Evolutionary conservation across 2,888 invertebrate species (phyloP).

Genomic region (Meiosimyza platycephala): DNA sequence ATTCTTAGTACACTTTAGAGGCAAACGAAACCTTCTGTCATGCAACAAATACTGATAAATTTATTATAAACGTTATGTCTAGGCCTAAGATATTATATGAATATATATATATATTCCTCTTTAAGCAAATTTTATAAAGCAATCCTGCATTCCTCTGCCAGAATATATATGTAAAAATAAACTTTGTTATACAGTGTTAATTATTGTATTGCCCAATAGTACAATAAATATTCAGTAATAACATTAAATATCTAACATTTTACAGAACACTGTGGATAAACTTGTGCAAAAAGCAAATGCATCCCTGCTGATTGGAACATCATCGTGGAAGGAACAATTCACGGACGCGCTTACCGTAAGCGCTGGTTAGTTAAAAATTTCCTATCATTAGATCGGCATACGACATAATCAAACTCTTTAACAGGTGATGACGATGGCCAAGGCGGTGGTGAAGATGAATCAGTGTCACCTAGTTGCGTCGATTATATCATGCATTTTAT

Average conservation of each 20-base stretch:
- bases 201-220: too few relatives aligned
- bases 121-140: too few relatives aligned
- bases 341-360: conserved; percentile 95
- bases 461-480: conserved; percentile 82
- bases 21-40: too few relatives aligned
- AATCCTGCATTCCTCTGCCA: too few relatives aligned
- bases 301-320: conserved; percentile 92
- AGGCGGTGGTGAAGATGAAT: conserved; percentile 70
- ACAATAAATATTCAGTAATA: not conserved
- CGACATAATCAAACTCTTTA: not conserved
- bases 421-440: conserved; percentile 68
- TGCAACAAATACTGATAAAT: too few relatives aligned
- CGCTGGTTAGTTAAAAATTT: conserved; percentile 73
- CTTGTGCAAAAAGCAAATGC: conserved; percentile 97
- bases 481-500: conserved; percentile 97
- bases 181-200: too few relatives aligned
- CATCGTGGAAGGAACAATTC: conserved; percentile 99
- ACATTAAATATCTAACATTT: not conserved
- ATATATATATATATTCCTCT: too few relatives aligned
- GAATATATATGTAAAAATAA: too few relatives aligned
- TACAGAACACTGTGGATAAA: conserved; percentile 96
- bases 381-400: not conserved
- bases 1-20: too few relatives aligned
- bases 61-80: too few relatives aligned
- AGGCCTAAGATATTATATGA: too few relatives aligned